These are phyloP conservation scores for Megaleporinus macrocephalus DNA, from an alignment of 2,113 vertebrate genomes.

Conservation along the genomic window DNA sequence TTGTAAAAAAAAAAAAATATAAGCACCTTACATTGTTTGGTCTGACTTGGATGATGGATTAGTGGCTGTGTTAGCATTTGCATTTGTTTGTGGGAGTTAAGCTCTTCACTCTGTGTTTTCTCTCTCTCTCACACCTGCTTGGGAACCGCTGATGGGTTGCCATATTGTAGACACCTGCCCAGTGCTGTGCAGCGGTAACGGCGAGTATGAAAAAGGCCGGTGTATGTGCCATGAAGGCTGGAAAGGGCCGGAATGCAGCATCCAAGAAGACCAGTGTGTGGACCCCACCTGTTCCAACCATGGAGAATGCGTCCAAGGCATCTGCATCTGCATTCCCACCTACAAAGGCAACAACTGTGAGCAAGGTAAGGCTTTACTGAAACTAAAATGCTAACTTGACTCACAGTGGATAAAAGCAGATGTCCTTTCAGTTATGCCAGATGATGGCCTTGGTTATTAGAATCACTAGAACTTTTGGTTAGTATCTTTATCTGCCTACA, in stretches of 20 bases:
- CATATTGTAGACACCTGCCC: conserved; percentile 89
- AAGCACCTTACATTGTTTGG: conserved; percentile 10
- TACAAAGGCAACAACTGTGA: conserved; percentile 96
- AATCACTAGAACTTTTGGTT: background rate
- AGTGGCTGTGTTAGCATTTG: conserved; percentile 17
- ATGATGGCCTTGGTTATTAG: background rate
- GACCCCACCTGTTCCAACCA: conserved; percentile 97
- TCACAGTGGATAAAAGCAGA: background rate
- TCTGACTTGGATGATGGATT: conserved; percentile 7
- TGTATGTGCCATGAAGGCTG: conserved; percentile 91
- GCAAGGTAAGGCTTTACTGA: conserved; percentile 82
- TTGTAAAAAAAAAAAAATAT: background rate
- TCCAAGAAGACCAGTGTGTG: conserved; percentile 93
- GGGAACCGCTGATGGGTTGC: conserved; percentile 25
- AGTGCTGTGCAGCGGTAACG: conserved; percentile 94
- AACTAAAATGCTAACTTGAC: background rate
- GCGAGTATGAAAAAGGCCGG: conserved; percentile 93
- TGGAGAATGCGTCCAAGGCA: conserved; percentile 90
- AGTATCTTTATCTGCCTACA: background rate
- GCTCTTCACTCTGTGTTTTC: background rate
- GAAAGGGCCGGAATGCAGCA: conserved; percentile 95
- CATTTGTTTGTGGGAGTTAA: conserved; percentile 24
- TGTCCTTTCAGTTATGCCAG: background rate
- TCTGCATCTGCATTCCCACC: conserved; percentile 91
- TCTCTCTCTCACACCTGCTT: background rate